Evolutionary conservation across 2,113 vertebrate species (phyloP).

Genomic region (Elachura formosa): DNA sequence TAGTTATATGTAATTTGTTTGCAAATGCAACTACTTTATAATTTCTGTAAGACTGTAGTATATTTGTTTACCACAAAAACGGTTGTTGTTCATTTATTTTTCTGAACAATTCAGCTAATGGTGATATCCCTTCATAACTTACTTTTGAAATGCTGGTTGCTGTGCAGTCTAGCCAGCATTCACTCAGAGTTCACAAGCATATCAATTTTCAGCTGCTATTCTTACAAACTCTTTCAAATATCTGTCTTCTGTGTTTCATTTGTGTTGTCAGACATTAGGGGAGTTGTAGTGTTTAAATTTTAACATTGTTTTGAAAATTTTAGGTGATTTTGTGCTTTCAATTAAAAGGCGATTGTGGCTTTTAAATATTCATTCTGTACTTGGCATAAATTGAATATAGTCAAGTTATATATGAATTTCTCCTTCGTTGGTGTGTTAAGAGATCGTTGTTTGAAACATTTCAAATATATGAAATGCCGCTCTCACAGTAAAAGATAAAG

Average conservation of each 20-base stretch:
- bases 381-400: background rate
- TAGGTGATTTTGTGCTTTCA: background rate
- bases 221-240: background rate
- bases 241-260: background rate
- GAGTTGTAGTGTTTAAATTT: background rate
- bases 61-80: background rate
- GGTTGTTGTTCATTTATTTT: background rate
- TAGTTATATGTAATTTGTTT: background rate
- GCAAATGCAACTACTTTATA: background rate
- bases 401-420: background rate
- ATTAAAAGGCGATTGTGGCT: background rate
- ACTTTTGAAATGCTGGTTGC: background rate
- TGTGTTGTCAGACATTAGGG: background rate
- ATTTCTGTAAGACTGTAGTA: background rate
- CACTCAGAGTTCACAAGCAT: background rate
- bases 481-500: background rate
- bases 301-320: background rate
- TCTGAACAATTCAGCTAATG: background rate
- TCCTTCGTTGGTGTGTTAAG: background rate
- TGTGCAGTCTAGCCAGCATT: background rate
- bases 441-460: conserved; percentile 16
- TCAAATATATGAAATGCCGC: conserved; percentile 5
- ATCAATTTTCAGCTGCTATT: background rate
- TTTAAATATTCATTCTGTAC: background rate
- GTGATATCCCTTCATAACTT: background rate